These are phyloP conservation scores for Helicoverpa armigera DNA, from an alignment of 1,140 invertebrate species.

Conservation along the genomic window DNA sequence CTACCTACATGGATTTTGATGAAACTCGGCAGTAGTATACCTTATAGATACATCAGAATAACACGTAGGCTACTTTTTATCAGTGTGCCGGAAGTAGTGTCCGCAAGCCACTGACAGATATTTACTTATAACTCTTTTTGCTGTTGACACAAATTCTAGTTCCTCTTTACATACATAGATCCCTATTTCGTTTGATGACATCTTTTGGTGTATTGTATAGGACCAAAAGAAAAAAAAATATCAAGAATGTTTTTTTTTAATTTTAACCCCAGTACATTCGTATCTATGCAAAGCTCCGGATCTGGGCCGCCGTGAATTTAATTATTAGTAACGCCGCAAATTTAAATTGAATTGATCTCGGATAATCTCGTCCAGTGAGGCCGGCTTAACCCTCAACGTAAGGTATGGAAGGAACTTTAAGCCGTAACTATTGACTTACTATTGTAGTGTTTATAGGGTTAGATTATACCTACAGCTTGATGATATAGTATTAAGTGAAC, in stretches of 20 bases:
- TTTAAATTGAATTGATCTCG: constrained; percentile 54
- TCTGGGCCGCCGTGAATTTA: constrained; percentile 49
- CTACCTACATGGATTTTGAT: too few relatives aligned
- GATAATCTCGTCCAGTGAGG: constrained; percentile 43
- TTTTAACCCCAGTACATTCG: constrained; percentile 10
- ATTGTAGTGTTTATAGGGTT: constrained; percentile 9
- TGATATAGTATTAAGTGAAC: too few relatives aligned
- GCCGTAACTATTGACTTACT: constrained; percentile 28
- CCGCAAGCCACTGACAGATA: too few relatives aligned
- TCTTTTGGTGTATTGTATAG: too few relatives aligned
- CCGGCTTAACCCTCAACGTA: constrained; percentile 34
- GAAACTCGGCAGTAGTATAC: too few relatives aligned
- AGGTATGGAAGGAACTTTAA: constrained; percentile 18
- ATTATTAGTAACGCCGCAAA: constrained; percentile 54
- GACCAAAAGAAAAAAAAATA: not conserved
- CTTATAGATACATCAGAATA: too few relatives aligned
- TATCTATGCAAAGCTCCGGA: constrained; percentile 21
- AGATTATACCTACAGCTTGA: not conserved
- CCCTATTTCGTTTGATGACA: too few relatives aligned
- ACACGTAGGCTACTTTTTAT: too few relatives aligned
- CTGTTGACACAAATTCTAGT: too few relatives aligned
- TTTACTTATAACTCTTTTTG: too few relatives aligned
- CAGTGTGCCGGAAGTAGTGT: too few relatives aligned
- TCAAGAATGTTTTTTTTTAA: not conserved
- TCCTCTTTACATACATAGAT: too few relatives aligned